These are phyloP conservation scores for Nemotelus pantherinus DNA, from an alignment of 2,888 invertebrate species.

Conservation along the genomic window DNA sequence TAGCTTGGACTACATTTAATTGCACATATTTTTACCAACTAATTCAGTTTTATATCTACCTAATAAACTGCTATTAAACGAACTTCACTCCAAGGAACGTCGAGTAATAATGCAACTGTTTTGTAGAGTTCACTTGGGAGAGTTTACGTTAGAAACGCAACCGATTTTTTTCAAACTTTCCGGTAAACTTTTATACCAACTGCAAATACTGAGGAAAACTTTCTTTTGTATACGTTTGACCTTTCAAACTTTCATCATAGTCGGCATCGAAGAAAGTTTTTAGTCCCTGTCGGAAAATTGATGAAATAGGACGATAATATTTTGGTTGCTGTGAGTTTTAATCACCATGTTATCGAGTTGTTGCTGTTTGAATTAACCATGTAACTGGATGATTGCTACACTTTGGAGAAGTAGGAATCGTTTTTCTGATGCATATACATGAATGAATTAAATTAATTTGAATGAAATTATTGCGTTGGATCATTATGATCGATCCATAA, in stretches of 20 bases:
- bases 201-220: not conserved
- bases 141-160: conserved; percentile 17
- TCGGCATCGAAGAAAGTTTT: conserved; percentile 1
- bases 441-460: too few species aligned
- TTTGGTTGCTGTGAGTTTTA: not conserved
- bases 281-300: conserved; percentile 32
- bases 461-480: too few species aligned
- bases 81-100: conserved; percentile 33
- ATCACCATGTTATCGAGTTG: not conserved
- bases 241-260: not conserved
- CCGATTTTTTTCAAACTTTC: not conserved
- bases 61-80: conserved; percentile 42
- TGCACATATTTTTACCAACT: too few species aligned
- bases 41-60: not conserved
- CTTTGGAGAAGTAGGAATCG: too few species aligned
- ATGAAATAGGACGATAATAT: conserved; percentile 26
- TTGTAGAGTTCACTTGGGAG: conserved; percentile 25
- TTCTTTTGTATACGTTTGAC: not conserved
- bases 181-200: not conserved
- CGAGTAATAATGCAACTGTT: conserved; percentile 38
- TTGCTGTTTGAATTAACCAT: too few species aligned
- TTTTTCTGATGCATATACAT: too few species aligned
- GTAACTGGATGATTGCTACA: too few species aligned
- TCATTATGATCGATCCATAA: too few species aligned
- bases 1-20: too few species aligned